Evolutionary conservation across 2,888 invertebrate genomes (phyloP), one percentile per base, ranked within the genome.

Genomic region (Drosophila pseudotakahashii): DNA sequence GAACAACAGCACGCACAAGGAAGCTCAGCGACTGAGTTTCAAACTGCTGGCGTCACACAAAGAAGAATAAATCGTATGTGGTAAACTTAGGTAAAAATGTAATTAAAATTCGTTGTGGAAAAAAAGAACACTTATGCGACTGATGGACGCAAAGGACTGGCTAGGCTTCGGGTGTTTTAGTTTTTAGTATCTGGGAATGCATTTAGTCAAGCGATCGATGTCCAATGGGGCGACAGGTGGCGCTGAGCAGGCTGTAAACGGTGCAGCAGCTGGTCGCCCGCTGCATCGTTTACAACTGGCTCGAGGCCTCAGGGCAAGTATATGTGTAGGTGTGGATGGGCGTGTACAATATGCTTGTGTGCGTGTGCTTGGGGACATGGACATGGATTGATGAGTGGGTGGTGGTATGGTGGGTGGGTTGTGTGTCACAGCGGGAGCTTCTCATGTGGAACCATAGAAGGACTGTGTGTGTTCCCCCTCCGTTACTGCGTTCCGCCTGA

Each of bases 371-470:
- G 47, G 47, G 39, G 60, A 51, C 64, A 44, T 44, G 9, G 32
- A 26, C 44, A 36, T n/a, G 19, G 30, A 10, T 45, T 45, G 53
- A 50, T 47, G 30, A 36, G 55, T 48, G 61, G 53, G 52, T 63
- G 72, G 61, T 52, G 9, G 9, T n/a, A 42, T 53, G 58, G 63
- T 60, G 76, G 52, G 52, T 51, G 67, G 62, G 71, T 59, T 55
- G 60, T 72, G 61, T 58, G 47, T 76, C 83, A 87, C 84, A 75
- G 77, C 58, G 48, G 62, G 53, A 26, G 69, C 75, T 81, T 82
- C 87, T 89, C 90, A 90, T 89, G 90, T 89, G 81, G 73, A 83
- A 89, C 89, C 91, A 89, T 91, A 90, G 89, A 91, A 87, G 70
- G 81, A 70, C 78, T 75, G 66, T 74, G 73, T 7, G 30, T 7